These are phyloP conservation scores for Ctenoplectra terminalis DNA, from an alignment of 1,140 invertebrate species.

Conservation along the genomic window DNA sequence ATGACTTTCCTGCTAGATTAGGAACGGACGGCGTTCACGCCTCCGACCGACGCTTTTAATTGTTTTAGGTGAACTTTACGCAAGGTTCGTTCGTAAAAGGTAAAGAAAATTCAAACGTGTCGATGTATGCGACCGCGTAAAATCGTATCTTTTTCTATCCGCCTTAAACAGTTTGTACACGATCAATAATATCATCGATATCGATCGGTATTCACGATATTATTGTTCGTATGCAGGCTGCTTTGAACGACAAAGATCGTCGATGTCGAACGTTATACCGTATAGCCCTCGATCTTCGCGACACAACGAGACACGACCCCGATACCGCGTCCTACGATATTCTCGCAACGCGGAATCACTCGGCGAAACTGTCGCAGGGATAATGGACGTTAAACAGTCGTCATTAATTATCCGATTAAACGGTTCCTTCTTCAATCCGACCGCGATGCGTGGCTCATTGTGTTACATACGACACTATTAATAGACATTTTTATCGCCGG, in stretches of 20 bases:
- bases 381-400: background rate
- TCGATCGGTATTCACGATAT: no score
- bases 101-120: no score
- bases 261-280: no score
- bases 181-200: no score
- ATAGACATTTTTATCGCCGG: constrained; percentile 58
- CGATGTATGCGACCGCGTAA: no score
- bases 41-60: background rate
- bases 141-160: no score
- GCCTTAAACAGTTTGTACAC: no score
- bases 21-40: background rate
- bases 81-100: background rate
- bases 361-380: background rate
- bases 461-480: constrained; percentile 42
- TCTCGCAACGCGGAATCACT: background rate
- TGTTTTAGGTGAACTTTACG: background rate
- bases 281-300: no score
- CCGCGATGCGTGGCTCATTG: background rate
- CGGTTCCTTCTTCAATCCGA: constrained; percentile 8
- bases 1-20: constrained; percentile 8
- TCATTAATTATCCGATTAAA: constrained; percentile 16
- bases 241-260: background rate
- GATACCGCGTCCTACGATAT: background rate
- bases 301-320: background rate
- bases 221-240: no score